Evolutionary conservation across 2,888 invertebrate species (phyloP).

Genomic region (Galerucella calmariensis): DNA sequence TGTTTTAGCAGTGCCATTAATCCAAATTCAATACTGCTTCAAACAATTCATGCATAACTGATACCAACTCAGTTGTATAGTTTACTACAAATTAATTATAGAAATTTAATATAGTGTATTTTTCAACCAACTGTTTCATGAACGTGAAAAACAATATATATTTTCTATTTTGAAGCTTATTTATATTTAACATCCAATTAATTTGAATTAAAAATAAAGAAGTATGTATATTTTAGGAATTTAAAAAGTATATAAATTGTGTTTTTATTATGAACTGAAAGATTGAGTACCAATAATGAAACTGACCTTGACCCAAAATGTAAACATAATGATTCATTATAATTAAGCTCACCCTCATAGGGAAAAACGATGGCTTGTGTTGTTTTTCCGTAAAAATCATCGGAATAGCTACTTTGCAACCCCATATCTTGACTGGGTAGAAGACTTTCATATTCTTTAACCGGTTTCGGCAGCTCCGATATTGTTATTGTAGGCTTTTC

Average conservation of each 20-base stretch:
- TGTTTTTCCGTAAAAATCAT: slow-evolving; percentile 86
- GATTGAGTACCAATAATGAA: neutral
- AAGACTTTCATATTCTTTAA: slow-evolving; percentile 78
- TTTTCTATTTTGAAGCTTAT: too few species aligned
- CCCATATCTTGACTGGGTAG: slow-evolving; percentile 67
- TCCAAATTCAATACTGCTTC: neutral
- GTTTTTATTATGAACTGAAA: neutral
- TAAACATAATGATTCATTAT: slow-evolving; percentile 1
- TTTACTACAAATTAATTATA: neutral
- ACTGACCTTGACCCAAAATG: slow-evolving; percentile 20
- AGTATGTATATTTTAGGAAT: too few species aligned
- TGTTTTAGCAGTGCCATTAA: neutral
- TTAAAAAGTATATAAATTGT: neutral
- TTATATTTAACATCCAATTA: too few species aligned
- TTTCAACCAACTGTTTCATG: too few species aligned
- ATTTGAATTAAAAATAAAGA: too few species aligned
- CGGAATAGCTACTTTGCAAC: slow-evolving; percentile 71
- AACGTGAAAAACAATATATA: too few species aligned
- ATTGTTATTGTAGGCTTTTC: slow-evolving; percentile 77
- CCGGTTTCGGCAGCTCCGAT: slow-evolving; percentile 77
- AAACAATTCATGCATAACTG: neutral
- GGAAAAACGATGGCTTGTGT: slow-evolving; percentile 87
- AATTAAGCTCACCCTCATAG: slow-evolving; percentile 72
- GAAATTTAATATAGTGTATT: too few species aligned
- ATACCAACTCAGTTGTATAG: neutral